Evolutionary conservation across 2,113 vertebrate genomes (phyloP).

Genomic region (Hucho hucho): DNA sequence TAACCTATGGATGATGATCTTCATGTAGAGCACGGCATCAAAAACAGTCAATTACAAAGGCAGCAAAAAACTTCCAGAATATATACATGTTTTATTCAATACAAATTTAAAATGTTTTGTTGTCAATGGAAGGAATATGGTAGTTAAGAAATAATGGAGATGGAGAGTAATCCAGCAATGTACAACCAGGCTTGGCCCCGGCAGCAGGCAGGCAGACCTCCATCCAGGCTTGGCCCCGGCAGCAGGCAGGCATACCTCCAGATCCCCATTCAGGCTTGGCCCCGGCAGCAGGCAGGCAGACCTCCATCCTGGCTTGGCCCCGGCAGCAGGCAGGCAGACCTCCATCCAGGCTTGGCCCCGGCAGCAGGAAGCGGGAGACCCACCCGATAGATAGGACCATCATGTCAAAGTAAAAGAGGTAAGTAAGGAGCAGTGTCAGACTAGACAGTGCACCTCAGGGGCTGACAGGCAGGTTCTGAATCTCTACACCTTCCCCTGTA

Average conservation of each 20-base stretch:
- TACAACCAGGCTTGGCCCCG: constrained; percentile 72
- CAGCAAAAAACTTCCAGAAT: constrained; percentile 84
- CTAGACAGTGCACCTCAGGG: constrained; percentile 65
- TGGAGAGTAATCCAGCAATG: constrained; percentile 47
- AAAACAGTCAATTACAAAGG: constrained; percentile 89
- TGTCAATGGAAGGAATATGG: constrained; percentile 67
- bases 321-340: constrained; percentile 50
- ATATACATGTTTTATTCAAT: constrained; percentile 89
- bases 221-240: not conserved
- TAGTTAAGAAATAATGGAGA: constrained; percentile 48
- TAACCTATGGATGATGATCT: constrained; percentile 74
- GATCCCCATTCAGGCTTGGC: too few species aligned
- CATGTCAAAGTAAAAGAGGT: constrained; percentile 13
- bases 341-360: not conserved
- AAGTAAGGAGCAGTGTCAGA: constrained; percentile 39
- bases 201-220: constrained; percentile 46
- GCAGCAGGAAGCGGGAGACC: not conserved
- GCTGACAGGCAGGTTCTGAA: constrained; percentile 64
- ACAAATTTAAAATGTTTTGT: constrained; percentile 65
- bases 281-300: constrained; percentile 30
- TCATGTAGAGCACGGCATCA: constrained; percentile 35
- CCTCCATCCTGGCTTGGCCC: constrained; percentile 67
- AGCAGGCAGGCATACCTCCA: constrained; percentile 30
- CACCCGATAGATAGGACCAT: constrained; percentile 12
- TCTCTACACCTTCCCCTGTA: constrained; percentile 47